Base-by-base conservation (phyloP, 2,113 vertebrate species). In the Leptobrachium ailaonicum region DNA sequence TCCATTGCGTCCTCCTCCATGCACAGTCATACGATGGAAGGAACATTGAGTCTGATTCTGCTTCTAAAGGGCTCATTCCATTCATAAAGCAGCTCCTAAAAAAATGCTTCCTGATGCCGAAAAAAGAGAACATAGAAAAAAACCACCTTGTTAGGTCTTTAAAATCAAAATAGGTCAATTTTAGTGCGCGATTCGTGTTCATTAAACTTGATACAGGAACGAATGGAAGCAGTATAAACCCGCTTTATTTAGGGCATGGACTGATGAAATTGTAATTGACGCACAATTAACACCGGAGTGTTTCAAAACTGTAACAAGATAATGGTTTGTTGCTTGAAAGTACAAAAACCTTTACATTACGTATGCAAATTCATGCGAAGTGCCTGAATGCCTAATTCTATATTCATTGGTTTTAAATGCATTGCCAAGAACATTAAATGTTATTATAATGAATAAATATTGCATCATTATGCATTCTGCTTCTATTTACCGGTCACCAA, bases 391-490 rank as follows among this genome's bases (percentile, higher is more conserved):
- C 62, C 62, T 76, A 66, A 66, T 76, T 76, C 41, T 67, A 66
- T 67, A 76, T 76, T 66, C 73, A 76, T 54, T 53, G 66, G 47
- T 45, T 66, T 67, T 41, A 76, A 67, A 50, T 67, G 40, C 44
- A 8, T 76, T 76, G 12, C 45, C 41, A 67, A 20, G 41, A 42
- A 50, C 63, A 53, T 76, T 66, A 76, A 53, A 66, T 53, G 32
- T 53, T 76, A 76, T 54, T 43, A 58, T 64, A 66, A 53, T 14
- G 73, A 54, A n/a, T 20, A 32, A 20, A 42, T 66, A 66, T 47
- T 53, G 20, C 40, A 40, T 75, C 11, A 66, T 76, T 56, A 76
- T 76, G n/a, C 45, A 20, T 50, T 44, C 54, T 42, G 13, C 54
- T 53, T 76, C 54, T 68, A 76, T 76, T 50, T 66, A 56, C 41